Evolutionary conservation across 2,797 vertebrate species (phyloP).

Genomic region (Erpetoichthys calabaricus): DNA sequence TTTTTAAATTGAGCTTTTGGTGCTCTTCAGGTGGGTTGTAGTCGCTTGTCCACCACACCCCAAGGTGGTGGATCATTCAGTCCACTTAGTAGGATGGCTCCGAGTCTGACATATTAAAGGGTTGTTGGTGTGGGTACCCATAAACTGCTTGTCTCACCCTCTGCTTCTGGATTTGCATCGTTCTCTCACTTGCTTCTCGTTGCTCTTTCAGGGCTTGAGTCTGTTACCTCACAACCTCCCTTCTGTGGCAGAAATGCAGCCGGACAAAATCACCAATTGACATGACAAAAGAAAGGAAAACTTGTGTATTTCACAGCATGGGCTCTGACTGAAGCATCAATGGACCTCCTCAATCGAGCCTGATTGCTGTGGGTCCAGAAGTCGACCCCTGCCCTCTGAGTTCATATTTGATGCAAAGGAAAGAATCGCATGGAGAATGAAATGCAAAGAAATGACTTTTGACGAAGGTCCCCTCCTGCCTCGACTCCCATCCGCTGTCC

Average conservation of each 20-base stretch:
- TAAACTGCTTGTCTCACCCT: no score
- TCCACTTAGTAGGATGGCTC: no score
- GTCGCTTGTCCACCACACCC: no score
- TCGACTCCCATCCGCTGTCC: constrained; percentile 2
- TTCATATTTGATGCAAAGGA: constrained; percentile 20
- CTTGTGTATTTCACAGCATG: not conserved
- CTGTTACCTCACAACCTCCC: constrained; percentile 47
- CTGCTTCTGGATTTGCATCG: no score
- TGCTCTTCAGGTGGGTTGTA: no score
- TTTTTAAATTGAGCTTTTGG: no score
- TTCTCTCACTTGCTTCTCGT: not conserved
- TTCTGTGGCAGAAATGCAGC: constrained; percentile 46
- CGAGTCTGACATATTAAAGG: no score
- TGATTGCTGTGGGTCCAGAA: constrained; percentile 25
- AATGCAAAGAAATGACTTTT: constrained; percentile 31
- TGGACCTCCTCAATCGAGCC: constrained; percentile 12
- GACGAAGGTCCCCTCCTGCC: constrained; percentile 4
- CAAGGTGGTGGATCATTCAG: no score
- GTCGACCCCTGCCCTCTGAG: constrained; percentile 18
- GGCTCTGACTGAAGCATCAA: constrained; percentile 9
- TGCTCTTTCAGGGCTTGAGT: constrained; percentile 18
- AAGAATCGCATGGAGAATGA: constrained; percentile 50
- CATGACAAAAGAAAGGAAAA: constrained; percentile 15
- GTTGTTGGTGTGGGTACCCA: no score
- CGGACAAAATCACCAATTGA: constrained; percentile 32